These are phyloP conservation scores for Caenorhabditis zanzibari DNA, from an alignment of 2,888 invertebrate genomes.

Conservation along the genomic window DNA sequence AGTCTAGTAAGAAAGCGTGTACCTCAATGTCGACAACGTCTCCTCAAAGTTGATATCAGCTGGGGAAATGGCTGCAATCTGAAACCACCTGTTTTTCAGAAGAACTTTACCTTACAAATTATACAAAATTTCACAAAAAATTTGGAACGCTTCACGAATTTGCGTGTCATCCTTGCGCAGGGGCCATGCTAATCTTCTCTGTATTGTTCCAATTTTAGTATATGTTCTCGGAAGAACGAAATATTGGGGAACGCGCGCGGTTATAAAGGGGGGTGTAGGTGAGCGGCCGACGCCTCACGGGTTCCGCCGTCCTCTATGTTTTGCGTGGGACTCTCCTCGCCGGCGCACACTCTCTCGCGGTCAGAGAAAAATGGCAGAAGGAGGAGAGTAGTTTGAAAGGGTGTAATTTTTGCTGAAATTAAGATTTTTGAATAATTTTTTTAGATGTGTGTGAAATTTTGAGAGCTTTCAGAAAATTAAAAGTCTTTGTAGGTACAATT, in stretches of 20 bases:
- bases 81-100: background rate
- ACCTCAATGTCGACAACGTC: too few relatives aligned
- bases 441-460: too few relatives aligned
- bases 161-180: constrained; percentile 89
- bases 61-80: constrained; percentile 97
- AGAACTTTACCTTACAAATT: background rate
- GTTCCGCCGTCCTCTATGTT: constrained; percentile 23
- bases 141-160: constrained; percentile 91
- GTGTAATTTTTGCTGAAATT: background rate
- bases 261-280: background rate
- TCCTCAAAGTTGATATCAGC: constrained; percentile 98
- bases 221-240: constrained; percentile 79
- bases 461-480: too few relatives aligned
- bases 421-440: background rate
- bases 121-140: constrained; percentile 79
- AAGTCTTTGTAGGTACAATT: background rate
- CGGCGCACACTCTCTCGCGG: background rate
- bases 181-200: constrained; percentile 95
- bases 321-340: constrained; percentile 1
- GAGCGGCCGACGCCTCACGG: constrained; percentile 49
- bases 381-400: background rate
- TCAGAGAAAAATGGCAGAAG: constrained; percentile 10
- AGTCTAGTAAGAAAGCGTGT: too few relatives aligned
- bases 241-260: background rate
- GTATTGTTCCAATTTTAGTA: constrained; percentile 93